phyloP scores from a whole-genome alignment of 1,140 invertebrate species.

The Lerema accius region DNA sequence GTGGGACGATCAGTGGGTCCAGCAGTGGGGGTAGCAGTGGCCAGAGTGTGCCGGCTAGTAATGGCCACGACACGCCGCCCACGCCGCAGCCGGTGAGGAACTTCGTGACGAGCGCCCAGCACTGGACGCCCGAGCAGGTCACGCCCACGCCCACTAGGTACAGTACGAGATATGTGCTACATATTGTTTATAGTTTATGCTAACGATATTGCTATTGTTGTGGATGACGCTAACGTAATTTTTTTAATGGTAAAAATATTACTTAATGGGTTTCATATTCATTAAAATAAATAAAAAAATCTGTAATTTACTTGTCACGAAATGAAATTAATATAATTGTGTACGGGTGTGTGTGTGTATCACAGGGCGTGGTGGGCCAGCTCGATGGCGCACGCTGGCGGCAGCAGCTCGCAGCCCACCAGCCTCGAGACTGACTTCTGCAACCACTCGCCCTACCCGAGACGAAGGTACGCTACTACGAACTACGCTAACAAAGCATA shows the following conservation, averaged over 20 bases:
- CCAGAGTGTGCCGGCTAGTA: conserved; percentile 33
- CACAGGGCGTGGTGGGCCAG: conserved; percentile 64
- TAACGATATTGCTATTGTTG: too few relatives aligned
- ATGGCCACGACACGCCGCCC: conserved; percentile 52
- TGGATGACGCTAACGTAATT: too few relatives aligned
- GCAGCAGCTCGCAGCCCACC: conserved; percentile 77
- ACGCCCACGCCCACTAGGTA: conserved; percentile 69
- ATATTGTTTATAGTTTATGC: too few relatives aligned
- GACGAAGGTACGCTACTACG: conserved; percentile 64
- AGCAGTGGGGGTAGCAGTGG: too few relatives aligned
- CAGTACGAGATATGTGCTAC: too few relatives aligned
- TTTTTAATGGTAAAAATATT: too few relatives aligned
- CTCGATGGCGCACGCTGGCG: conserved; percentile 51
- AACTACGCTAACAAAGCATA: too few relatives aligned
- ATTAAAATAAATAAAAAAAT: too few relatives aligned
- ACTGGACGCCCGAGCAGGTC: conserved; percentile 68
- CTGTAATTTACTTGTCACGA: too few relatives aligned
- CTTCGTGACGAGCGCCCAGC: conserved; percentile 63
- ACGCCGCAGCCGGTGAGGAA: conserved; percentile 67
- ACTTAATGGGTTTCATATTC: too few relatives aligned
- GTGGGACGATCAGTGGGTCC: too few relatives aligned
- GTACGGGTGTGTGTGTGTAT: conserved; percentile 4
- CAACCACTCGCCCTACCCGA: conserved; percentile 65
- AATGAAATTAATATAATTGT: too few relatives aligned
- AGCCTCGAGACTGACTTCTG: conserved; percentile 72